Evolutionary conservation across 1,140 invertebrate species (phyloP), one percentile per base, ranked within the genome.

Genomic region (Trichomalopsis sarcophagae): DNA sequence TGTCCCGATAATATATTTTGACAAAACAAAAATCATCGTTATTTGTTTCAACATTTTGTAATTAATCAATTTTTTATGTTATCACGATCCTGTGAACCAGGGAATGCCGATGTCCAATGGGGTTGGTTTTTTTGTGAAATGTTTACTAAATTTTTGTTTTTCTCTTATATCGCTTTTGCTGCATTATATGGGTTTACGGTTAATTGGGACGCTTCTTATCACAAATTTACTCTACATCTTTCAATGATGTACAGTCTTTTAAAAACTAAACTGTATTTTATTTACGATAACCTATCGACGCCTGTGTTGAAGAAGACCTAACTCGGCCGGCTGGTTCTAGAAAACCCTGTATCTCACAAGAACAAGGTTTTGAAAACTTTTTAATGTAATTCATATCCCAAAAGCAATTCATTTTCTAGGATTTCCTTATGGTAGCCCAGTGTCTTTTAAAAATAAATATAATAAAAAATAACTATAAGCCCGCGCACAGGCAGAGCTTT

Each of bases 91-190:
- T 91, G 90, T 88, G 89, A 90, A 91, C 91, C 91, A 93, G 92
- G 92, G 90, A 89, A 92, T 92, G 92, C 91, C 89, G 89, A 90
- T 93, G 87, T 88, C 91, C 89, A 93, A 88, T 87, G 92, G 92
- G 92, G 92, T 93, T 92, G 92, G 92, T 92, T 91, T 88, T 85
- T 89, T 89, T 75, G 36, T 76, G 27, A 85, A 90, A 81, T 88
- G 88, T 90, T 90, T 86, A 87, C 88, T 85, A 74, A 79, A 84
- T 80, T 87, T 85, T 90, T 89, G 36, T 87, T 87, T 86, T 27
- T 17, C 27, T 2, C 33, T 11, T 71, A 2, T 27, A 76, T 40
- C 30, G 87, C 87, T 87, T 86, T 73, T 86, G 76, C 69, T 75
- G 21, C 66, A 84, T 50, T 73, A 2, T 36, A 3, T 40, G 47